A percentile compares a stretch with the other conserved stretches of the same genome.
Conservation (phyloP, 2,797 vertebrate species). For the Triplophysa bombifrons region DNA sequence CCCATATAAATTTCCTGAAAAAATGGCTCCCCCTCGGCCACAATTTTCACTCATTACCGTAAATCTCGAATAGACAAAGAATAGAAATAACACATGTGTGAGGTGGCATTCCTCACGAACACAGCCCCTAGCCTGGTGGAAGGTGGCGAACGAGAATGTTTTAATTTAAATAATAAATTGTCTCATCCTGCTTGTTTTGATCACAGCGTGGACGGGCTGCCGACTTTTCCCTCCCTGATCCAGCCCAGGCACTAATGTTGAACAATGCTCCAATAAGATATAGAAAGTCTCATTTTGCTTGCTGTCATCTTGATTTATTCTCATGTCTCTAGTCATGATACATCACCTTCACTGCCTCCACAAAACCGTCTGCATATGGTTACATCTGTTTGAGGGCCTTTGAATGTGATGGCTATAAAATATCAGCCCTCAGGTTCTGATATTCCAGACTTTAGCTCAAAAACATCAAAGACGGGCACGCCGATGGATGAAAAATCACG, state of each 20-base stretch:
- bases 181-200: constrained; percentile 43
- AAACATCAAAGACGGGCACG: constrained; percentile 35
- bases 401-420: constrained; percentile 26
- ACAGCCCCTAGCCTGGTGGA: constrained; percentile 12
- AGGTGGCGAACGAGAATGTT: constrained; percentile 26
- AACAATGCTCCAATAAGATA: constrained; percentile 49
- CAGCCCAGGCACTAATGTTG: constrained; percentile 46
- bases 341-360: constrained; percentile 32
- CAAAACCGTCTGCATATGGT: constrained; percentile 35
- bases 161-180: constrained; percentile 53
- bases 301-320: constrained; percentile 54
- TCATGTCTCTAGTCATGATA: constrained; percentile 51
- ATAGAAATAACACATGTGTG: background rate
- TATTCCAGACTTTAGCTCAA: constrained; percentile 25
- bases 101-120: constrained; percentile 29
- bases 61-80: constrained; percentile 26
- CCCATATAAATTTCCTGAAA: constrained; percentile 34
- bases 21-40: background rate
- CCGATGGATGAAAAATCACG: constrained; percentile 22
- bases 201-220: constrained; percentile 25
- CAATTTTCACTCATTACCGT: constrained; percentile 29
- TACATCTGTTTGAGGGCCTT: constrained; percentile 34
- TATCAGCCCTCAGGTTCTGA: constrained; percentile 27
- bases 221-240: constrained; percentile 42
- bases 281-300: constrained; percentile 53